Conservation (phyloP, 2,113 vertebrate species). For the Setophaga coronata region DNA sequence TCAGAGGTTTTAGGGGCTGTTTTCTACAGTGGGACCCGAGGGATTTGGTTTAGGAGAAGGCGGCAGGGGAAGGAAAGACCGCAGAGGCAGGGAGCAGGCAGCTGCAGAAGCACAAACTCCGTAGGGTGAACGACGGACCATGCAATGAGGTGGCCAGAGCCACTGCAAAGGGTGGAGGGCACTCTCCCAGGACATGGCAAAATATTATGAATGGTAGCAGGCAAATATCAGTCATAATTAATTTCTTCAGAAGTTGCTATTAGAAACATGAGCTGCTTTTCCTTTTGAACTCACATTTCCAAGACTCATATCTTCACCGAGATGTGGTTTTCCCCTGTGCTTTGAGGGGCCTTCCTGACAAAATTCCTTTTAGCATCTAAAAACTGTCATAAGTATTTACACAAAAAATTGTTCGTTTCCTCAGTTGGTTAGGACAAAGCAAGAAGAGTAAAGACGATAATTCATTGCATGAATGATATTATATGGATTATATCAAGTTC, state of each 20-base stretch:
- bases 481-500: neutral
- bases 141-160: neutral
- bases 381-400: neutral
- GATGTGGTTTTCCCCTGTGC: neutral
- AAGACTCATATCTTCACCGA: neutral
- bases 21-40: neutral
- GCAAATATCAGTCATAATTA: neutral
- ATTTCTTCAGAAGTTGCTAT: neutral
- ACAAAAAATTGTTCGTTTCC: conserved; percentile 11
- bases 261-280: neutral
- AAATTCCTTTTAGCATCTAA: neutral
- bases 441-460: neutral
- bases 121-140: neutral
- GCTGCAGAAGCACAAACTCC: neutral
- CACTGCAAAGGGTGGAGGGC: neutral
- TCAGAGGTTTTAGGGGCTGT: neutral
- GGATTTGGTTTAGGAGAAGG: neutral
- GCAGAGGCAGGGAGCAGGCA: neutral
- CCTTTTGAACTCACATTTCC: neutral
- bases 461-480: neutral
- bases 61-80: neutral
- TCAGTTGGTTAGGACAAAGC: neutral
- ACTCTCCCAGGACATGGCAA: neutral
- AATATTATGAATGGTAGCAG: neutral
- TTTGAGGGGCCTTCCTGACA: neutral